A percentile compares a stretch with the other conserved stretches of the same genome.
These are phyloP conservation scores for Gallinago solitaria DNA, from an alignment of 2,797 vertebrate species.

Conservation along the genomic window DNA sequence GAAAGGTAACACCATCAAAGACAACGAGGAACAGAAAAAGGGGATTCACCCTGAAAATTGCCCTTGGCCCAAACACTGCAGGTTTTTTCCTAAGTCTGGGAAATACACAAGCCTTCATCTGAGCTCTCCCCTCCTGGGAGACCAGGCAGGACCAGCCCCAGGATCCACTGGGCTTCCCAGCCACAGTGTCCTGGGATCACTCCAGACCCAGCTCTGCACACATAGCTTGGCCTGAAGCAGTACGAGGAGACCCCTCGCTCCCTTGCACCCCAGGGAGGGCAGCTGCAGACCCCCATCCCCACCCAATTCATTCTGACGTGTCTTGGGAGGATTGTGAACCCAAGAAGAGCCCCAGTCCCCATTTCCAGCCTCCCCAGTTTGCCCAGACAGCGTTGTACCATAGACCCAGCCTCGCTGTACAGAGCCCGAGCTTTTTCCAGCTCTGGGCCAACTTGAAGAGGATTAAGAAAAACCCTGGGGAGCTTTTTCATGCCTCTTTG, in stretches of 20 bases:
- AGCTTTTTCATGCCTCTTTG: conserved; percentile 56
- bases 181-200: neutral
- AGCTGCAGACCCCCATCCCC: accelerated
- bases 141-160: neutral
- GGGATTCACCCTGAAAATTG: neutral
- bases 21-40: neutral
- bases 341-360: neutral
- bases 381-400: neutral
- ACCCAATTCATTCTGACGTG: accelerated
- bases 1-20: neutral
- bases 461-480: conserved; percentile 19
- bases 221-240: accelerated
- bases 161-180: neutral
- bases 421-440: neutral
- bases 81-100: neutral
- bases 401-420: neutral
- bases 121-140: neutral
- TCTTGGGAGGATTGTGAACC: neutral
- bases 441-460: conserved; percentile 18
- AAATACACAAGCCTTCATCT: neutral
- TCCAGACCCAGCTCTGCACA: accelerated
- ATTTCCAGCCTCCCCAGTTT: neutral
- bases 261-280: neutral
- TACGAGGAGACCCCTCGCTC: neutral
- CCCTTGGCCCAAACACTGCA: neutral